Evolutionary conservation across 2,113 vertebrate species (phyloP).

Genomic region (Rhinoderma darwinii): DNA sequence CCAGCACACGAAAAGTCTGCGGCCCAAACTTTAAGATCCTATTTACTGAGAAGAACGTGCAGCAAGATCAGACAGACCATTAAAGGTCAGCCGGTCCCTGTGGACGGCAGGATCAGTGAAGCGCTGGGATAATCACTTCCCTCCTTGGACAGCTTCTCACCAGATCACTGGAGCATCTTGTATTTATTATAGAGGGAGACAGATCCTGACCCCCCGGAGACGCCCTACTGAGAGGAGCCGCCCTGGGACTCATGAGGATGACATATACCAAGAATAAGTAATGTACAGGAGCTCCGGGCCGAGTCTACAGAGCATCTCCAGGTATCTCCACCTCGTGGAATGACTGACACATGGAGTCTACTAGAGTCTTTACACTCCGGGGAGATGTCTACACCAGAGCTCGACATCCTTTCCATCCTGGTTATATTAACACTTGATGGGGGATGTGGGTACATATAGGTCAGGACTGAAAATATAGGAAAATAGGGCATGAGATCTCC

Average conservation of each 20-base stretch:
- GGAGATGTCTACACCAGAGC: not conserved
- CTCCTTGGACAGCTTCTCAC: constrained; percentile 12
- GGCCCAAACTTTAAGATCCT: not conserved
- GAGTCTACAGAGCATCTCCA: not conserved
- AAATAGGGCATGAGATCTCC: too few relatives aligned
- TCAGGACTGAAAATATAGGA: not conserved
- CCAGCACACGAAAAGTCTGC: not conserved
- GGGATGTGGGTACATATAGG: not conserved
- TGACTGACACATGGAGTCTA: too few relatives aligned
- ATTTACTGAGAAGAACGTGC: not conserved
- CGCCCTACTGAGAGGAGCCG: not conserved
- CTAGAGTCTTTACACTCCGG: too few relatives aligned
- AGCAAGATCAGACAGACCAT: not conserved
- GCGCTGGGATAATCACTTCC: constrained; percentile 1
- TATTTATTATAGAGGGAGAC: constrained; percentile 5
- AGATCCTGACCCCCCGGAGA: not conserved
- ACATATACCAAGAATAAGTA: not conserved
- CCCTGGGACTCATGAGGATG: not conserved
- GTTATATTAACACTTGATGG: not conserved
- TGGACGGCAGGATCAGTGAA: constrained; percentile 1
- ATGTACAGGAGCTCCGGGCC: not conserved
- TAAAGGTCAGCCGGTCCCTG: constrained; percentile 27
- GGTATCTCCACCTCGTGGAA: not conserved
- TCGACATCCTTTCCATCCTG: not conserved
- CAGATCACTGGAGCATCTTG: constrained; percentile 35